Conservation (phyloP, 2,113 vertebrate species). For the Lepisosteus oculatus region DNA sequence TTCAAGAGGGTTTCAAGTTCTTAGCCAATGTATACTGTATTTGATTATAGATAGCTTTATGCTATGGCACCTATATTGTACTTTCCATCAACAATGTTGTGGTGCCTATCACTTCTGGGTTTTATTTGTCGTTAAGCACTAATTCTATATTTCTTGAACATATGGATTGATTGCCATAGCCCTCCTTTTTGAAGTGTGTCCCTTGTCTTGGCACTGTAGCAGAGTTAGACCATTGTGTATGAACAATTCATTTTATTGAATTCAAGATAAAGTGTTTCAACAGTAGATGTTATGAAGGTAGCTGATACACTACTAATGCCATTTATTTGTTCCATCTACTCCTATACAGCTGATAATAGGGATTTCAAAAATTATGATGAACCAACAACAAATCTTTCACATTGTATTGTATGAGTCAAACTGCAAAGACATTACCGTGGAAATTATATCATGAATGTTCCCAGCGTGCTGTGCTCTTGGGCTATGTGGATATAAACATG, state of each 20-base stretch:
- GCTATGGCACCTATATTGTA: not conserved
- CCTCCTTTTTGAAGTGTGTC: too few species aligned
- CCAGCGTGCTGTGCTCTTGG: conserved; percentile 8
- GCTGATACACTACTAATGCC: conserved; percentile 45
- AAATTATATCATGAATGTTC: not conserved
- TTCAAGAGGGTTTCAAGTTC: not conserved
- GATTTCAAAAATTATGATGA: conserved; percentile 39
- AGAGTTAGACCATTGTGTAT: too few species aligned
- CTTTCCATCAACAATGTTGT: not conserved
- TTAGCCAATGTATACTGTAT: not conserved
- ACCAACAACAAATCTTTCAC: conserved; percentile 41
- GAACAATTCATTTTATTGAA: too few species aligned
- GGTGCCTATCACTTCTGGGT: not conserved
- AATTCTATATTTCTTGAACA: too few species aligned
- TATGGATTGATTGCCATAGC: too few species aligned
- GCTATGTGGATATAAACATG: too few species aligned
- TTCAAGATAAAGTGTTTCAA: too few species aligned
- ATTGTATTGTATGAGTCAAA: conserved; percentile 30
- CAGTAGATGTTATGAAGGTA: conserved; percentile 49
- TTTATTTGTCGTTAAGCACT: not conserved
- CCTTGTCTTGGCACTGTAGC: too few species aligned
- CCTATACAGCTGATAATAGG: conserved; percentile 52
- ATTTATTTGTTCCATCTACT: conserved; percentile 58
- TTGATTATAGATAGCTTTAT: not conserved
- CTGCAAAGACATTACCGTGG: not conserved